Base-by-base conservation (phyloP, 2,888 invertebrate genomes). In the Dyspetes luteomarginatus region DNA sequence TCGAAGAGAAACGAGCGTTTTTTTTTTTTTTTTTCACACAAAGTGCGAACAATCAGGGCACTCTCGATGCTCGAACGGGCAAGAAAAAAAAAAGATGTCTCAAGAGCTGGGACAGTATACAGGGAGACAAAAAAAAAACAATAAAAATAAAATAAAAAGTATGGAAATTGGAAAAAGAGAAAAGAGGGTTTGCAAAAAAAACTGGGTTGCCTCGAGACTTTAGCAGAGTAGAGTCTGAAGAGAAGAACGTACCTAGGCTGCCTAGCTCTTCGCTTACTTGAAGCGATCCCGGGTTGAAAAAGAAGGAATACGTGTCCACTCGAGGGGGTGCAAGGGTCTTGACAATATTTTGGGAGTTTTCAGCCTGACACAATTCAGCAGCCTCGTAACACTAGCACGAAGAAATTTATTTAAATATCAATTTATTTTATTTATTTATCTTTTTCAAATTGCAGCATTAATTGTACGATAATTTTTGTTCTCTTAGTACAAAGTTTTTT, bases 141-240 rank as follows among this genome's bases (percentile, higher is more conserved):
- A 15, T 9, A 19, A 4, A 62, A 48, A 64, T 56, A 65, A 58
- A 28, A 58, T 12, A 12, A 7, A 12, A 36, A 36, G n/a, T 43
- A 62, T 26, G 48, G 69, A 71, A 71, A 64, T 71, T 64, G 50
- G 60, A 62, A 60, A 74, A 62, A 65, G 68, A 26, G 24, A 64
- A 55, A 24, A 69, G 22, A 45, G 45, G 69, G 43, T 69, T 45
- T n/a, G n/a, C n/a, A n/a, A 68, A 52, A 78, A 74, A 67, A 78
- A 68, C 67, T 73, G 78, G 78, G 73, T 78, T 68, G 78, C 68
- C 68, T 78, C 67, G 67, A 78, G 76, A 69, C 62, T 52, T 73
- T 50, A 52, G 65, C 43, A 19, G 56, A 17, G 45, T 30, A 41
- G 52, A 41, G 65, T 72, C 67, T 67, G 73, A 62, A 74, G 69